Base-by-base conservation (phyloP, 1,140 invertebrate genomes). In the Drosophila gunungcola region DNA sequence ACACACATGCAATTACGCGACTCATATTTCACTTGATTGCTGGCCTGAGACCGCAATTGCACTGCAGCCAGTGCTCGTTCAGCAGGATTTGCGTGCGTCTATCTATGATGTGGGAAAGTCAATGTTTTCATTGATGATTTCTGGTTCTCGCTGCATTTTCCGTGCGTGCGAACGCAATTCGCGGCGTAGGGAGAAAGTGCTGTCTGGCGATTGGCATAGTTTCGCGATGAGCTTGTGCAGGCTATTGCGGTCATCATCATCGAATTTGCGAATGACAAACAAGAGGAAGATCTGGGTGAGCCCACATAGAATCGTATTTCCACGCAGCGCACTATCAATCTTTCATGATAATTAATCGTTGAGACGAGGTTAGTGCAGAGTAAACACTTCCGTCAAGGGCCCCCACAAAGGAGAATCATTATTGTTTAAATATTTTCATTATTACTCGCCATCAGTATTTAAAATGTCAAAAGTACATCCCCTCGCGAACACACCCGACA, bases 11-110 rank as follows among this genome's bases (percentile, higher is more conserved):
- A 53, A 72, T 78, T 77, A 68, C 70, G 36, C 63, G 38, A 51
- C 75, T 78, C 80, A 46, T 73, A 84, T 83, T 83, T 83, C 75
- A 76, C 65, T 78, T 82, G 80, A 73, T 78, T 82, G 68, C 78
- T 16, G 21, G 41, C 43, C 45, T 21, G 65, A 58, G 67, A 73
- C 54, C 67, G 69, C 67, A 73, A 73, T 73, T 73, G 69, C 67
- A 70, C 67, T 41, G 62, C 65, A 46, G 62, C 34, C 48, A 21
- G 16, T 21, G 42, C 38, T 7, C 12, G 45, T 3, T 48, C 16
- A 36, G 29, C 70, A 69, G 72, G 55, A 67, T 84, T 72, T 67
- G 48, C 54, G 42, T 72, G 48, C 43, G 25, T 67, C 68, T 49
- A 60, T 67, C 68, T 49, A 60, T 67, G 65, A 72, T 78, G 81